Evolutionary conservation across 2,113 vertebrate genomes (phyloP).

Genomic region (Parus major): DNA sequence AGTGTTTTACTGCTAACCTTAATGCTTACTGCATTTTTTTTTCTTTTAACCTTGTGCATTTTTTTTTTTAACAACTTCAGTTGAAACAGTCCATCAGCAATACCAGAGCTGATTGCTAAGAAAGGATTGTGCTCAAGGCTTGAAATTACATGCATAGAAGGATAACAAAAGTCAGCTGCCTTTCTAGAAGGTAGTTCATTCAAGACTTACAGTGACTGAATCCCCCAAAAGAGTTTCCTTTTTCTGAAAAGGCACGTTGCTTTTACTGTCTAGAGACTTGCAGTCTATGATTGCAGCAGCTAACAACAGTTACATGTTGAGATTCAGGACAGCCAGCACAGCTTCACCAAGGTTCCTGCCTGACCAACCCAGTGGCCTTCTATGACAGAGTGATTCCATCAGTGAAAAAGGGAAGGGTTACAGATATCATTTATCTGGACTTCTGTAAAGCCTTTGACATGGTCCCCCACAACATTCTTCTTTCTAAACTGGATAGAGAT

Average conservation of each 20-base stretch:
- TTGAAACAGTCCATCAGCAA: background rate
- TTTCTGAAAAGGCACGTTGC: background rate
- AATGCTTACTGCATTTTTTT: background rate
- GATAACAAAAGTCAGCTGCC: background rate
- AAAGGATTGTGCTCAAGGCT: background rate
- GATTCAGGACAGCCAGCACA: background rate
- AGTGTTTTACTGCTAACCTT: background rate
- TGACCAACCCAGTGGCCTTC: background rate
- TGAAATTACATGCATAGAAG: background rate
- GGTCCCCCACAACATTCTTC: background rate
- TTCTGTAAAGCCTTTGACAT: background rate
- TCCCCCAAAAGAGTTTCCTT: background rate
- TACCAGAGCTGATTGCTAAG: background rate
- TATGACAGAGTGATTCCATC: background rate
- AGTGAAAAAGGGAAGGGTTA: background rate
- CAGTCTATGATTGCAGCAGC: background rate
- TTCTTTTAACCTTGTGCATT: background rate
- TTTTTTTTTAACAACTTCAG: background rate
- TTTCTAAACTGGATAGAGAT: background rate
- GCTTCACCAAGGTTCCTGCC: background rate
- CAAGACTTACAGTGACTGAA: background rate
- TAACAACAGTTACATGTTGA: background rate
- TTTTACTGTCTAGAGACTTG: background rate
- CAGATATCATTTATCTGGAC: accelerated
- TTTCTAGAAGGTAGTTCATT: background rate